Conservation (phyloP, 1,140 invertebrate species). For the Nomia melanderi region DNA sequence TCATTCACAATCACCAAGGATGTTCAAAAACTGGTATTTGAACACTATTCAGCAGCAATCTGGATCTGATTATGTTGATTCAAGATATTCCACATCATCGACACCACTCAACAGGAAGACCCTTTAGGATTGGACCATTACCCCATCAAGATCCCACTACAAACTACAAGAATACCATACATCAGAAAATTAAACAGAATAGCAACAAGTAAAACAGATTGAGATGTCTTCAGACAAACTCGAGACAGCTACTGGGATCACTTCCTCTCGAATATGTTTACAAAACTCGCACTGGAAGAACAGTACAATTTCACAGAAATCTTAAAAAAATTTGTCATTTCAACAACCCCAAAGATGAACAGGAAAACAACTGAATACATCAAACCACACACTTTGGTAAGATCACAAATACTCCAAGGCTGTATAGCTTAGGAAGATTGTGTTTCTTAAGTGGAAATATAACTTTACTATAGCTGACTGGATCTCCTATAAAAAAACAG, state of each 20-base stretch:
- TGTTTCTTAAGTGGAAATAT: conserved; percentile 18
- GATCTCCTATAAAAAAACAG: conserved; percentile 16
- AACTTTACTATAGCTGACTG: not conserved
- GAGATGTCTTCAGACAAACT: not conserved
- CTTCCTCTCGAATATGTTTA: no score
- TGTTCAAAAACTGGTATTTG: no score
- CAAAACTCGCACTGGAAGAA: no score
- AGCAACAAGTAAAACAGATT: not conserved
- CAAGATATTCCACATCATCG: no score
- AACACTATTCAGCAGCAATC: no score
- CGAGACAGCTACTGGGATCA: not conserved
- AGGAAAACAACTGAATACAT: not conserved
- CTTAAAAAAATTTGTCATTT: not conserved
- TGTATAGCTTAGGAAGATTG: conserved; percentile 1
- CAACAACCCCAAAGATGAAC: not conserved
- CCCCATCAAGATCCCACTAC: no score
- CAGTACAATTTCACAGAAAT: not conserved
- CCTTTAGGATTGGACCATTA: no score
- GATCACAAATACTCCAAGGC: conserved; percentile 4
- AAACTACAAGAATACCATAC: not conserved
- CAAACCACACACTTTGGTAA: conserved; percentile 7
- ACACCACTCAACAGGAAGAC: no score
- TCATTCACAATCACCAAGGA: no score
- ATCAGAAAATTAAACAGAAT: not conserved
- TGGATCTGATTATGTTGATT: no score